Evolutionary conservation across 1,140 invertebrate species (phyloP), one percentile per base, ranked within the genome.

Genomic region (Pachyrhynchus sulphureomaculatus): DNA sequence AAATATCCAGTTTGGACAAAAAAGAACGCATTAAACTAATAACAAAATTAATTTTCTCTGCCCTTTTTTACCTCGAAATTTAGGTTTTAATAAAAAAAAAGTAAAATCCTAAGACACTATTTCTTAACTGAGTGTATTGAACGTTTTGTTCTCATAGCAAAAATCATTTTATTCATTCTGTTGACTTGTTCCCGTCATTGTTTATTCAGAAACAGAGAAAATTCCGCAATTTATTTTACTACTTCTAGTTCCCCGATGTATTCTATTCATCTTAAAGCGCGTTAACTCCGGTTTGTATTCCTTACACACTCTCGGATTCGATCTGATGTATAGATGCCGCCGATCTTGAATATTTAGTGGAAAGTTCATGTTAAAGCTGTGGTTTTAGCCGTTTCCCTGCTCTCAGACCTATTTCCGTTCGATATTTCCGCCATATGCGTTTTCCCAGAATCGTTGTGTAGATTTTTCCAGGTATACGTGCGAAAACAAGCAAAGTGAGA

Each of bases 341-440:
- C 41, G 52, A 62, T 62, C 60, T 56, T 62, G 60, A 62, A 62
- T 62, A 62, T 62, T 62, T 62, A 62, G 60, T 62, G 47, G 60
- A 62, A 62, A 62, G 37, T 55, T 56, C 52, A 56, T 62, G 60
- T 62, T 62, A 62, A 62, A 62, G 60, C 52, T 55, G 52, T 62
- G 60, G 60, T 62, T 62, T 62, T 62, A 62, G 60, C 52, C 60
- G 60, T 62, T 52, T 48, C 36, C 60, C 34, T 49, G 42, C 60
- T 49, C 37, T 44, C 42, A 49, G 44, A 17, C 47, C 60, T 18
- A 37, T 39, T 55, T 62, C 52, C 42, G 53, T 62, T 62, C 52
- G 52, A 62, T 55, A 62, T 52, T 48, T 62, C 17, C 34, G 49
- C 52, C 60, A 62, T 62, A 62, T 62, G 51, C 45, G 47, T 55